These are phyloP conservation scores for Masticophis lateralis DNA, from an alignment of 2,797 vertebrate species.

Conservation along the genomic window DNA sequence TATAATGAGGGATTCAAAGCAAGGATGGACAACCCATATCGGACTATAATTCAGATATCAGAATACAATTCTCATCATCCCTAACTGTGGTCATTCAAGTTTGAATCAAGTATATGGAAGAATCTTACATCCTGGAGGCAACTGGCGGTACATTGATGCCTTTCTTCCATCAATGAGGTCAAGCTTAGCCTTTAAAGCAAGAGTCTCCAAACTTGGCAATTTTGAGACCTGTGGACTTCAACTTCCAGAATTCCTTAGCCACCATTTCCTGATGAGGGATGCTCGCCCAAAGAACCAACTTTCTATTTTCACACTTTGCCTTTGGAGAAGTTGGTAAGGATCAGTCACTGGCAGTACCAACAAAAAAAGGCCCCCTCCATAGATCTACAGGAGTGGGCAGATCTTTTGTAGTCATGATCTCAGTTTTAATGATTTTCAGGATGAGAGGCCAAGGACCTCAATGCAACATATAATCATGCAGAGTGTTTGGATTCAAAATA, in stretches of 20 bases:
- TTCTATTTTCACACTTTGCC: neutral
- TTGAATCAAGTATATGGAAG: neutral
- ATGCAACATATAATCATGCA: neutral
- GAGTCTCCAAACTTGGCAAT: neutral
- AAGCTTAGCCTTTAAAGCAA: neutral
- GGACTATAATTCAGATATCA: neutral
- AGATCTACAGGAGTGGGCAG: neutral
- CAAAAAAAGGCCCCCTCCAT: neutral
- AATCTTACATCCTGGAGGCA: neutral
- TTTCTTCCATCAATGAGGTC: neutral
- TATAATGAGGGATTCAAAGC: constrained; percentile 47
- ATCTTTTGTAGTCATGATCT: neutral
- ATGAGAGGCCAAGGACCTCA: neutral
- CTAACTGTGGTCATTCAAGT: neutral
- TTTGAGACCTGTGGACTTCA: neutral
- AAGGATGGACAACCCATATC: neutral
- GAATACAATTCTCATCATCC: neutral
- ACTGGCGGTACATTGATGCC: neutral
- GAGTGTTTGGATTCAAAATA: neutral
- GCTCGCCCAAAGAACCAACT: neutral
- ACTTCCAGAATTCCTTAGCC: neutral
- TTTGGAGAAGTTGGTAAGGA: neutral
- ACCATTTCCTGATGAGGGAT: neutral
- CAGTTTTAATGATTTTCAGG: neutral
- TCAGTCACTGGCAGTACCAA: neutral